Evolutionary conservation across 2,797 vertebrate genomes (phyloP).

Genomic region (Thaleichthys pacificus): DNA sequence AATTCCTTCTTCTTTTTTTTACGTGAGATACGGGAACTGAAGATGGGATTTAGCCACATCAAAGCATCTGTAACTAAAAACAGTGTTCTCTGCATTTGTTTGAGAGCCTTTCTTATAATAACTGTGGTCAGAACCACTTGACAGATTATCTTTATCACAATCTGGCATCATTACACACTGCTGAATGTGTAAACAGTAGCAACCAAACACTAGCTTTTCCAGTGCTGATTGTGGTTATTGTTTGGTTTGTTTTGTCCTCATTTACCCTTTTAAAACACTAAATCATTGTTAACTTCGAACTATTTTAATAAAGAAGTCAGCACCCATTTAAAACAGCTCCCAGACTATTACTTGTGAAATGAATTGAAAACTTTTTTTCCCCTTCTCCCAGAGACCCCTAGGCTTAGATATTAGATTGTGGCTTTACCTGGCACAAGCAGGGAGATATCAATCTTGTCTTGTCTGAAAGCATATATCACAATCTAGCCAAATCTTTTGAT

Average conservation of each 20-base stretch:
- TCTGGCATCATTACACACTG: constrained; percentile 18
- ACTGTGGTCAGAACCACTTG: constrained; percentile 23
- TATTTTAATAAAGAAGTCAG: constrained; percentile 48
- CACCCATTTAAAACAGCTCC: constrained; percentile 49
- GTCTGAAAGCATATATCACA: constrained; percentile 37
- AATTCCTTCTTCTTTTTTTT: not conserved
- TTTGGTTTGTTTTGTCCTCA: constrained; percentile 49
- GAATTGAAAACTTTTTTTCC: constrained; percentile 28
- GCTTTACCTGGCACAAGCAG: constrained; percentile 52
- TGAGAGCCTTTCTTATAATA: constrained; percentile 14
- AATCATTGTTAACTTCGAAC: constrained; percentile 51
- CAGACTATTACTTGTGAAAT: constrained; percentile 45
- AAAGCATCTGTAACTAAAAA: constrained; percentile 22
- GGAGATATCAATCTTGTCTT: constrained; percentile 58
- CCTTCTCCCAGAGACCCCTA: constrained; percentile 29
- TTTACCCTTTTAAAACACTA: constrained; percentile 43
- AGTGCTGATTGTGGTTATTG: constrained; percentile 23
- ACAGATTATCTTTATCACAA: constrained; percentile 31
- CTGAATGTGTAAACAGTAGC: constrained; percentile 52
- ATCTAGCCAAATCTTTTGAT: constrained; percentile 54
- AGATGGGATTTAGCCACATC: constrained; percentile 23
- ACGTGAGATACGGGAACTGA: constrained; percentile 13
- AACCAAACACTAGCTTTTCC: constrained; percentile 21
- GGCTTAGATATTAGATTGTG: constrained; percentile 62
- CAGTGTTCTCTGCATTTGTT: not conserved